Conservation (phyloP, 2,113 vertebrate species). For the Panurus biarmicus region DNA sequence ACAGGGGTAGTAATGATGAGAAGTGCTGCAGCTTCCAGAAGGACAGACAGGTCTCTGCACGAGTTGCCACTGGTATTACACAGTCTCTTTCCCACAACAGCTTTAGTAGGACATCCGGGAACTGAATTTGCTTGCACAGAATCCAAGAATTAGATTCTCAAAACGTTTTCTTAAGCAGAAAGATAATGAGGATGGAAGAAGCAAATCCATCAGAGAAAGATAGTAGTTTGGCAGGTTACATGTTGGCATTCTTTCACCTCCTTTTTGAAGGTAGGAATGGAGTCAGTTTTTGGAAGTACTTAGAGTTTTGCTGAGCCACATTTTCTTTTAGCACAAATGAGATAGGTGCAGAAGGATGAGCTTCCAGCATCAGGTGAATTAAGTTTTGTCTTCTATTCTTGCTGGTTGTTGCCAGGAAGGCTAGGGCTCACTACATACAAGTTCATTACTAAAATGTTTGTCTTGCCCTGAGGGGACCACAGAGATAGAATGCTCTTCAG, state of each 20-base stretch:
- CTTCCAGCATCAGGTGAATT: background rate
- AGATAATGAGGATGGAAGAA: background rate
- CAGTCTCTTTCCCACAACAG: background rate
- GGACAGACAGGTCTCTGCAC: background rate
- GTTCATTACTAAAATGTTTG: background rate
- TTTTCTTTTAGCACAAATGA: background rate
- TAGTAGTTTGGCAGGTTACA: background rate
- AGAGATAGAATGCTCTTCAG: background rate
- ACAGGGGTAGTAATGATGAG: background rate
- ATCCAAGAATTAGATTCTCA: background rate
- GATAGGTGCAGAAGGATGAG: background rate
- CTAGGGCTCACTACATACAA: background rate
- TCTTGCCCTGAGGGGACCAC: background rate
- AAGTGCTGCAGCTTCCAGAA: background rate
- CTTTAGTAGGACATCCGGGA: background rate
- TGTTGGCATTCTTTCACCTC: background rate
- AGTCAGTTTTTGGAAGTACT: background rate
- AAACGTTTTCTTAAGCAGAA: background rate
- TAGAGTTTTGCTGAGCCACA: background rate
- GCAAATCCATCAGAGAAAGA: background rate
- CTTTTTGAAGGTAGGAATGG: background rate
- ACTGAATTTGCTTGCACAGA: background rate
- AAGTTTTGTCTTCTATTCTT: background rate
- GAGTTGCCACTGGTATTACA: background rate
- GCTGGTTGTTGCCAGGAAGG: background rate